Conservation (phyloP, 2,888 invertebrate genomes). For the Pyrocoelia pectoralis region DNA sequence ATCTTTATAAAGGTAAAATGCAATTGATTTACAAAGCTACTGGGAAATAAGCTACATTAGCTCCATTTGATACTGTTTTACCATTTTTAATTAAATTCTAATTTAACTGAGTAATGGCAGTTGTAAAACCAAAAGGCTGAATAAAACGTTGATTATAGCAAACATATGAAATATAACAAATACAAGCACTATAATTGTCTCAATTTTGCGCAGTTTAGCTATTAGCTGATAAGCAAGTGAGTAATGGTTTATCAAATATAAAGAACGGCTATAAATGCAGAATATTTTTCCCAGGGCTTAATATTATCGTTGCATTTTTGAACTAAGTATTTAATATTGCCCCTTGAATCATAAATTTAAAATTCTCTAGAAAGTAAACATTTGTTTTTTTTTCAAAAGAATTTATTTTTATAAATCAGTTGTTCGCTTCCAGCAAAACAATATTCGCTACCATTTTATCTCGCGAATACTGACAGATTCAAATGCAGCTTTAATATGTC, state of each 20-base stretch:
- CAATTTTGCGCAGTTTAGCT: slow-evolving; percentile 15
- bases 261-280: slow-evolving; percentile 18
- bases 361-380: too few species aligned
- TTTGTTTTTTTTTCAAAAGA: too few species aligned
- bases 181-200: slow-evolving; percentile 8
- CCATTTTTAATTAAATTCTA: too few species aligned
- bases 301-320: neutral
- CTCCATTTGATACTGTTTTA: too few species aligned
- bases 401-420: neutral
- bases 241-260: slow-evolving; percentile 15
- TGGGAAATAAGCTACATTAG: too few species aligned
- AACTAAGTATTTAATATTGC: too few species aligned
- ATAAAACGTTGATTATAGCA: neutral
- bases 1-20: too few species aligned
- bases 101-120: too few species aligned
- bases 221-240: slow-evolving; percentile 14
- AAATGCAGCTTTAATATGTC: neutral
- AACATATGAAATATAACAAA: neutral
- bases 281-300: neutral
- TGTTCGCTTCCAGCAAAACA: neutral
- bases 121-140: too few species aligned
- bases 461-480: neutral
- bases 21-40: too few species aligned
- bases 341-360: too few species aligned
- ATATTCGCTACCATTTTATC: neutral